Evolutionary conservation across 2,888 invertebrate genomes (phyloP).

Genomic region (Hydropsyche betteni): DNA sequence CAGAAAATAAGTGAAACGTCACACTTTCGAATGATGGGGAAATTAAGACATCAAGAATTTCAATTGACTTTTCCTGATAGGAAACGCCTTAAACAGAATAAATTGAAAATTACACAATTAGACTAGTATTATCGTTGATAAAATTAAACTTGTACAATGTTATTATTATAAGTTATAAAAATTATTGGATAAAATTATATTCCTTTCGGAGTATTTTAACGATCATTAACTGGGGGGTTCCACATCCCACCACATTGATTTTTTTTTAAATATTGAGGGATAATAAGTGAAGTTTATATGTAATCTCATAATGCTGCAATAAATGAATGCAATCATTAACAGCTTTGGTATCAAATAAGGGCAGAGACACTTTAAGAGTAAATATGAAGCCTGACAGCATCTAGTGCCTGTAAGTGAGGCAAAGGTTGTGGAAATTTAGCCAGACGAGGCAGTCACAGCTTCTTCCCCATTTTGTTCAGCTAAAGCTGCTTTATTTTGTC

Average conservation of each 20-base stretch:
- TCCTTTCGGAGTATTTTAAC: conserved; percentile 4
- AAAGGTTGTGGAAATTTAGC: conserved; percentile 59
- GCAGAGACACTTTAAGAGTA: conserved; percentile 40
- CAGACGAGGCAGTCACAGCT: conserved; percentile 72
- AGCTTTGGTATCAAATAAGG: conserved; percentile 40
- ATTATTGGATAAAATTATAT: conserved; percentile 17
- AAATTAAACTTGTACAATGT: conserved; percentile 29
- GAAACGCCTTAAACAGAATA: conserved; percentile 8
- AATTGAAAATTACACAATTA: conserved; percentile 20
- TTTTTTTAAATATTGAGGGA: conserved; percentile 18
- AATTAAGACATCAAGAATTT: neutral
- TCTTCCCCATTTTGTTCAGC: conserved; percentile 67
- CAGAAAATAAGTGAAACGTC: conserved; percentile 41
- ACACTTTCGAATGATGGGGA: conserved; percentile 28
- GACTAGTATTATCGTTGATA: conserved; percentile 29
- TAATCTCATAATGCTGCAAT: conserved; percentile 35
- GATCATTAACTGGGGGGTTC: conserved; percentile 8
- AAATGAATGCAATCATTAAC: conserved; percentile 40
- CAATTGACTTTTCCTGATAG: neutral
- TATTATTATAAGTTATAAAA: conserved; percentile 20
- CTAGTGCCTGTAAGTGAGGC: conserved; percentile 45
- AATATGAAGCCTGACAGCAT: conserved; percentile 42
- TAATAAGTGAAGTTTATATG: conserved; percentile 27
- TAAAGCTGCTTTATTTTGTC: conserved; percentile 85
- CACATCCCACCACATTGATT: neutral